Evolutionary conservation across 2,113 vertebrate species (phyloP).

Genomic region (Apodemus speciosus): DNA sequence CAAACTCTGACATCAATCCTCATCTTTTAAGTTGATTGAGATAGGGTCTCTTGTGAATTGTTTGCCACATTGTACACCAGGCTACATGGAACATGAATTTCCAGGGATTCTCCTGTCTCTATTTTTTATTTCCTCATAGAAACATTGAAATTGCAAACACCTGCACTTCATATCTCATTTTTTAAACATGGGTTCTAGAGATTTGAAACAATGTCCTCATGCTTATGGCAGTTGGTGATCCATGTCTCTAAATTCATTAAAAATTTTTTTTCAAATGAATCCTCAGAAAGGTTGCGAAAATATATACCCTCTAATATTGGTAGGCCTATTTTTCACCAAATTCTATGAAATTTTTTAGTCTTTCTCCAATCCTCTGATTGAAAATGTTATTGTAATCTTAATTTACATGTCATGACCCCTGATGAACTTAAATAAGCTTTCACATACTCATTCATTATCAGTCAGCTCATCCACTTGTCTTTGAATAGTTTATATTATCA

Average conservation of each 20-base stretch:
- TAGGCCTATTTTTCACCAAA: not conserved
- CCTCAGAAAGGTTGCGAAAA: not conserved
- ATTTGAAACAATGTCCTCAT: not conserved
- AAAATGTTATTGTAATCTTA: not conserved
- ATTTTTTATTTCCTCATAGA: no score
- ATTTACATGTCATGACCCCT: not conserved
- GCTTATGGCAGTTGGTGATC: not conserved
- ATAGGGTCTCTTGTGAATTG: no score
- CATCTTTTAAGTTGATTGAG: no score
- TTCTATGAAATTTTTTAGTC: slow-evolving; percentile 2
- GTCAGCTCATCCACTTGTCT: not conserved
- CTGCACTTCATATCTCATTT: not conserved
- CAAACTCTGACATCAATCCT: not conserved
- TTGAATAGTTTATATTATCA: slow-evolving; percentile 24
- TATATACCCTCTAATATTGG: not conserved
- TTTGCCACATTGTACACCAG: no score
- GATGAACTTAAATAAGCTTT: not conserved
- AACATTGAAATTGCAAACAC: not conserved
- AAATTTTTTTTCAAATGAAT: not conserved
- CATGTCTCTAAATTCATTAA: not conserved
- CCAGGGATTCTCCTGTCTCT: not conserved
- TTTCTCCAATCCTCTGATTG: not conserved
- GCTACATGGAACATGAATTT: not conserved
- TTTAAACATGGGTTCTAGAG: no score
- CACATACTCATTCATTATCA: not conserved